A percentile compares a stretch with the other conserved stretches of the same genome.
These are phyloP conservation scores for Tachysurus vachellii DNA, from an alignment of 2,113 vertebrate genomes.

Conservation along the genomic window DNA sequence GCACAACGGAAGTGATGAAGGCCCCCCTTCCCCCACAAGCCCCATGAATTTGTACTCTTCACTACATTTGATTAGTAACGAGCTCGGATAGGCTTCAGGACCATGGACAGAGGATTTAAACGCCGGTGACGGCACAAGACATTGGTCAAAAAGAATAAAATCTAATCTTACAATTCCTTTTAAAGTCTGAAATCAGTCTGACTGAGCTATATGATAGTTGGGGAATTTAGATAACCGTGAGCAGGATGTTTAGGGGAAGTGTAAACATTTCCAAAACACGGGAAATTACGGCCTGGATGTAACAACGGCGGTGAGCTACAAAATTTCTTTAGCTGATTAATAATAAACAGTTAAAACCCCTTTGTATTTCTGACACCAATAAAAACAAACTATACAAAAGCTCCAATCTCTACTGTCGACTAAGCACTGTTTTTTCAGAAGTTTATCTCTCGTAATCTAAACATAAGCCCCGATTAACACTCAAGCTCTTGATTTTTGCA, in stretches of 20 bases:
- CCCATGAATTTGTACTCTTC: not conserved
- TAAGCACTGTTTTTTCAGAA: not conserved
- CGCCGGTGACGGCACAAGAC: not conserved
- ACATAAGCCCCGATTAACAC: not conserved
- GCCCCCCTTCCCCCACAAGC: too few relatives aligned
- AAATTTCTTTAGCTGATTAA: not conserved
- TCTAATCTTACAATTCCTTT: not conserved
- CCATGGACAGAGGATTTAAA: constrained; percentile 58
- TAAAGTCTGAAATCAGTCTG: not conserved
- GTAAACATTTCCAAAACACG: constrained; percentile 10
- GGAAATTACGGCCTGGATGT: not conserved
- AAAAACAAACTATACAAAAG: not conserved
- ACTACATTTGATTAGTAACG: not conserved
- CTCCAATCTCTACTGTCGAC: not conserved
- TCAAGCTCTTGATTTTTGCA: not conserved
- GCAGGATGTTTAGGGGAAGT: not conserved
- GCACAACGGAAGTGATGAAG: constrained; percentile 8
- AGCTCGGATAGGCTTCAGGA: constrained; percentile 51
- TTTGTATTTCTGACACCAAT: not conserved
- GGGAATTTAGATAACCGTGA: not conserved
- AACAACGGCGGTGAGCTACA: not conserved
- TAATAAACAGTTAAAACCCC: not conserved
- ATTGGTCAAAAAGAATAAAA: not conserved
- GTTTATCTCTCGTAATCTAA: not conserved
- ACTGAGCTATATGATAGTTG: not conserved